Evolutionary conservation across 2,797 vertebrate species (phyloP), one percentile per base, ranked within the genome.

Genomic region (Arctocebus calabarensis): DNA sequence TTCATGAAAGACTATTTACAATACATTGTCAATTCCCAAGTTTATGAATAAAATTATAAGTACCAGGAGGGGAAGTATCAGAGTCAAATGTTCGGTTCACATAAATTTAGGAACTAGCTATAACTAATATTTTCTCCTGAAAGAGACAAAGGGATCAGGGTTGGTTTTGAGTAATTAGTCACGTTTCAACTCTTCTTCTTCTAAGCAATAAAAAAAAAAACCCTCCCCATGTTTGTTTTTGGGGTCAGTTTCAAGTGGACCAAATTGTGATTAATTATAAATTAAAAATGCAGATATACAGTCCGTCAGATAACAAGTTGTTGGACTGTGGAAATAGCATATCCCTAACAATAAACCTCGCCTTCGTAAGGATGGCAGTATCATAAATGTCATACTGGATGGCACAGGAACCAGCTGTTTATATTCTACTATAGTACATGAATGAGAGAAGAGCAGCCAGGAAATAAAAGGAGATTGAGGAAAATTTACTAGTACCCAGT

Each of bases 1-100:
- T 97, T 95, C 85, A 64, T 55, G 66, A 97, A 96, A 97, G 97
- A 75, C 90, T 96, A 89, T 97, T 98, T 98, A 96, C 88, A 98
- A 96, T 94, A 57, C 11, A 43, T 88, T 97, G 82, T 97, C 85
- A 97, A 96, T 98, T 98, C 94, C 85, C 91, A 98, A 97, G 16
- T 90, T 96, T 96, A 95, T 95, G 73, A 86, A 95, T 95, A 97
- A 97, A 98, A 96, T 89, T 85, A 17, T 95, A 97, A 98, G 97
- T 93, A 96, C 52, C 1, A 92, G 97, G 90, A 95, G 23, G 55
- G 55, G 59, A 96, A 40, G 61, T 92, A 37, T 25, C 17, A 62
- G 52, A 96, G 71, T 94, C 96, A 96, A 97, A 96, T 1, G 48
- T 77, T 97, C 93, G 85, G 52, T 48, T 94, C 95, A 48, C 34